A percentile compares a stretch with the other conserved stretches of the same genome.
Evolutionary conservation across 1,140 invertebrate genomes (phyloP).

Genomic region (Hermetia illucens): DNA sequence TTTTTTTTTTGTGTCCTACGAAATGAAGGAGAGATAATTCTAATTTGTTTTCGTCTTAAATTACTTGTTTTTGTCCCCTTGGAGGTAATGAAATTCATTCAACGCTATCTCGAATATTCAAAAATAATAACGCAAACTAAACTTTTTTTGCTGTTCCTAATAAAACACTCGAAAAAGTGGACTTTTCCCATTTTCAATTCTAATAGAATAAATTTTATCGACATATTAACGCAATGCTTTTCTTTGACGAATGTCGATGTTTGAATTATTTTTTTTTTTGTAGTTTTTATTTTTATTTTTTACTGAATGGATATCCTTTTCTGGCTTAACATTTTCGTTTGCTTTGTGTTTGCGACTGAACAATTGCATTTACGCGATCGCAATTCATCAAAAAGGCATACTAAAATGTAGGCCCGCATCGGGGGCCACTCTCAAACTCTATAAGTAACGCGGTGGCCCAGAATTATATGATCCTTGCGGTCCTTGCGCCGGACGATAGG

Average conservation of each 20-base stretch:
- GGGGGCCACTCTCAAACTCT: conserved; percentile 25
- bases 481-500: conserved; percentile 15
- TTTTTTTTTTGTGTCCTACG: too few relatives aligned
- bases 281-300: background rate
- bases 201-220: background rate
- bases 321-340: conserved; percentile 7
- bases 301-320: conserved; percentile 2
- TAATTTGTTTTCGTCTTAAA: too few relatives aligned
- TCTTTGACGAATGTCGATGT: background rate
- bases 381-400: conserved; percentile 26
- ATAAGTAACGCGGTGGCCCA: conserved; percentile 29
- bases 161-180: too few relatives aligned
- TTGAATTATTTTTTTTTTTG: background rate
- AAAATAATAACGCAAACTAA: too few relatives aligned
- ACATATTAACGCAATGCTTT: background rate
- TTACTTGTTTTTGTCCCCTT: too few relatives aligned
- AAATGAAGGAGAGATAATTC: too few relatives aligned
- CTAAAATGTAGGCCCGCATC: conserved; percentile 25
- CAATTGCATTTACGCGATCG: too few relatives aligned
- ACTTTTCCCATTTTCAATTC: too few relatives aligned
- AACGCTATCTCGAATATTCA: too few relatives aligned
- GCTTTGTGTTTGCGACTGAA: too few relatives aligned
- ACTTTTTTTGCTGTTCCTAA: too few relatives aligned
- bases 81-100: too few relatives aligned
- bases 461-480: conserved; percentile 25